Evolutionary conservation across 2,113 vertebrate species (phyloP), one percentile per base, ranked within the genome.

Genomic region (Megalops atlanticus): DNA sequence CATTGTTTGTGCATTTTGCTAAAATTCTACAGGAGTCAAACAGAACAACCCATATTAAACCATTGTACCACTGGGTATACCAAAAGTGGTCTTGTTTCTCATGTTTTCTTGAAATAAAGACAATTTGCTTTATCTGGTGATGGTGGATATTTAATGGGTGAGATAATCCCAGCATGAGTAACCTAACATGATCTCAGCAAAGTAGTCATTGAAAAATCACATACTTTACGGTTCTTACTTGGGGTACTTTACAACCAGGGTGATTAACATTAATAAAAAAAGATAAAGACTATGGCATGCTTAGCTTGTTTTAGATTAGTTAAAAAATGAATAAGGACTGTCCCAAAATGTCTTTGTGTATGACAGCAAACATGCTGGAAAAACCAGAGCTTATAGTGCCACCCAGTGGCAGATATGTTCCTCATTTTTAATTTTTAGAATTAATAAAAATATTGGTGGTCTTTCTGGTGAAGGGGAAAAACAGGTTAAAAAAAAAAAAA

Each of bases 1-100:
- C 92, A 96, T 93, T 92, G 91, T 41, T 88, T 87, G 87, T 92
- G 91, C 93, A 18, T 91, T 87, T 68, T 70, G 40, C 73, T 40
- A 81, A 78, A 38, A 49, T 39, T 58, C 21, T 68, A 82, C 27
- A 81, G 69, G 77, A 84, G 5, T 0, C n/a, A 35, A 80, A 80
- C 82, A 43, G 14, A 58, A 84, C 15, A 73, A 36, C 41, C 4
- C n/a, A 43, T 24, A 58, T 76, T 71, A 12, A 41, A 73, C 27
- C 5, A 70, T 74, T 38, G 71, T 21, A 47, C n/a, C 43, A 77
- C 73, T 68, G 83, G 85, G 83, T 72, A 82, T 77, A 82, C 69
- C 88, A 81, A 86, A 82, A 31, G n/a, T 64, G n/a, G n/a, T 64
- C 58, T 64, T 64, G 58, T 64, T 64, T 64, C 58, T 64, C 27